phyloP scores from a whole-genome alignment of 2,797 vertebrate genomes.

The Huso huso region DNA sequence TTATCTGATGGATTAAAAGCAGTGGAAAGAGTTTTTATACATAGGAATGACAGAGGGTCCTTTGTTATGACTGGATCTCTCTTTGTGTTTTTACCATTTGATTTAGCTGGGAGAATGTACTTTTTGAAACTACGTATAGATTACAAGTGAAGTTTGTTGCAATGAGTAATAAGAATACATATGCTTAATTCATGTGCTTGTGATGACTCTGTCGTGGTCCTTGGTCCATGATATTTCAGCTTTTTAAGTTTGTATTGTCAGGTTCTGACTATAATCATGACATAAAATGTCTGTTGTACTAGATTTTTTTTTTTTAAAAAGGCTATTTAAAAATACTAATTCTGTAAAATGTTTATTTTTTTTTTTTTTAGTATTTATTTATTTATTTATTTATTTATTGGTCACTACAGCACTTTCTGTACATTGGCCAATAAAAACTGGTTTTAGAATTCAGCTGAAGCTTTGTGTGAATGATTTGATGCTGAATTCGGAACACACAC shows the following conservation, averaged over 20 bases:
- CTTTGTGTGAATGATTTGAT: constrained; percentile 6
- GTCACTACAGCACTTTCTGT: constrained; percentile 69
- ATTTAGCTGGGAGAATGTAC: constrained; percentile 32
- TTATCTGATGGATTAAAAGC: too few species aligned
- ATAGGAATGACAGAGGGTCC: constrained; percentile 1
- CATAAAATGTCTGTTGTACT: constrained; percentile 48
- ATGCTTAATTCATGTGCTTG: constrained; percentile 50
- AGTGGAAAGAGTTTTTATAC: too few species aligned
- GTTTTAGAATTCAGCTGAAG: constrained; percentile 50
- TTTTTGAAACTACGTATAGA: constrained; percentile 37
- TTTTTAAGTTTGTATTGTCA: background rate
- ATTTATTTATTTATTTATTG: constrained; percentile 39
- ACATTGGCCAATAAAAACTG: constrained; percentile 66
- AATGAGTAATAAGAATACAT: constrained; percentile 42
- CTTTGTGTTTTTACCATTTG: constrained; percentile 20
- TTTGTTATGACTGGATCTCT: constrained; percentile 6
- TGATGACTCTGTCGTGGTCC: constrained; percentile 58
- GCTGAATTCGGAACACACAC: too few species aligned
- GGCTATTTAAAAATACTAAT: constrained; percentile 45
- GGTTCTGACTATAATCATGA: constrained; percentile 31
- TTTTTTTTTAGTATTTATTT: constrained; percentile 49
- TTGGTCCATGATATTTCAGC: constrained; percentile 24
- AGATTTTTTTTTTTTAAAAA: constrained; percentile 24
- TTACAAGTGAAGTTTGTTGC: constrained; percentile 46
- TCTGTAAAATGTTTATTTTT: constrained; percentile 62